Percentiles rank a stretch among this genome's conserved stretches.
These are phyloP conservation scores for Pterocles gutturalis DNA, from an alignment of 2,113 vertebrate genomes.

Conservation along the genomic window DNA sequence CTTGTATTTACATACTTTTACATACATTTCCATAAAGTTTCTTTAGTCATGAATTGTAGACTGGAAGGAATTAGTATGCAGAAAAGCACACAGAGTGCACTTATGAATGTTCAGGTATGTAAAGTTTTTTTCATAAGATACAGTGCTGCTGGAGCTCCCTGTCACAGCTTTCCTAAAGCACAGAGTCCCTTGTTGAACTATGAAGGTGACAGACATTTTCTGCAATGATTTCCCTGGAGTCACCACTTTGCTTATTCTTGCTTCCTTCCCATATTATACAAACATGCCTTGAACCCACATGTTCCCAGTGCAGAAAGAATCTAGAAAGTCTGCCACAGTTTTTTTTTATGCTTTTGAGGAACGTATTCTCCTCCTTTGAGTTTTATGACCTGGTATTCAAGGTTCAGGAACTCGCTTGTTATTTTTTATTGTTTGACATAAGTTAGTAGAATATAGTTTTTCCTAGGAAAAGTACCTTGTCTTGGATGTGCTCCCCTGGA, in stretches of 20 bases:
- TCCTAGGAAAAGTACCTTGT: not conserved
- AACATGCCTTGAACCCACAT: not conserved
- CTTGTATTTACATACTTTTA: not conserved
- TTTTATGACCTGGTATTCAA: conserved; percentile 17
- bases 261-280: not conserved
- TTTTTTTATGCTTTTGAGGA: not conserved
- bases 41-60: not conserved
- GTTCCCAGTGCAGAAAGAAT: not conserved
- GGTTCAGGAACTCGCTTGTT: not conserved
- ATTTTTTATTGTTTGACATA: conserved; percentile 3
- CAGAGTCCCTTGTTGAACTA: not conserved
- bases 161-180: not conserved
- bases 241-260: not conserved
- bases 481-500: not conserved
- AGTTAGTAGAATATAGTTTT: not conserved
- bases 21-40: not conserved
- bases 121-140: not conserved
- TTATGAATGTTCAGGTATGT: not conserved
- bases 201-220: not conserved
- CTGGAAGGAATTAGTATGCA: not conserved
- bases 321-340: not conserved
- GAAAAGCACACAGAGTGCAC: not conserved
- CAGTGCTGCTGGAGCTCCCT: not conserved
- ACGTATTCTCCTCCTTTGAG: not conserved
- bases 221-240: not conserved